Evolutionary conservation across 2,888 invertebrate species (phyloP).

Genomic region (Drosophila paranaensis): DNA sequence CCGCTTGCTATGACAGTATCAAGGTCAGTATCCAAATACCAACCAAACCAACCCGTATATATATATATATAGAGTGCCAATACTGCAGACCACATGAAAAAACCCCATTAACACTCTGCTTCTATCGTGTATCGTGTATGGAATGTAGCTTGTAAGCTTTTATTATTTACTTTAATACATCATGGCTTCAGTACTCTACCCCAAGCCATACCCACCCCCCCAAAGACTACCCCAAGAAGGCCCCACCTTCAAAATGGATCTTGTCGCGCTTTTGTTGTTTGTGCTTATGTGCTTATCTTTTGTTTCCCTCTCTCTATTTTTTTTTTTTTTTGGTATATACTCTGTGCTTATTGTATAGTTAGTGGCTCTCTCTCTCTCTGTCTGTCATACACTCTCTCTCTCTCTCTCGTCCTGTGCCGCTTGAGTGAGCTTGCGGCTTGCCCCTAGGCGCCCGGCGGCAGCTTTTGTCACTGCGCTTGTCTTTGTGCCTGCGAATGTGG

Average conservation of each 20-base stretch:
- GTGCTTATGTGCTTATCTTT: slow-evolving; percentile 69
- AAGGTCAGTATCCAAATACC: slow-evolving; percentile 91
- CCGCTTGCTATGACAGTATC: slow-evolving; percentile 99
- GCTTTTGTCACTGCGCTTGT: slow-evolving; percentile 35
- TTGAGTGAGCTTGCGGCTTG: slow-evolving; percentile 30
- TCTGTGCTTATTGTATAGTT: slow-evolving; percentile 56
- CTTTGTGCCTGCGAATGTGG: slow-evolving; percentile 31
- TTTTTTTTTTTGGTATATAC: slow-evolving; percentile 48
- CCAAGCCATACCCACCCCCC: neutral
- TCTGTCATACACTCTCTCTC: slow-evolving; percentile 9
- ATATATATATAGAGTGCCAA: slow-evolving; percentile 5
- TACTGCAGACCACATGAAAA: slow-evolving; percentile 15
- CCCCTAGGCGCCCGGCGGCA: slow-evolving; percentile 20
- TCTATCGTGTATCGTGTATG: slow-evolving; percentile 59
- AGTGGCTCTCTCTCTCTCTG: slow-evolving; percentile 23
- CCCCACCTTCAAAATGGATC: slow-evolving; percentile 39
- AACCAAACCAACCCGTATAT: neutral
- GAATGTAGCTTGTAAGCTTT: slow-evolving; percentile 73
- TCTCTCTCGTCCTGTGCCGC: slow-evolving; percentile 16
- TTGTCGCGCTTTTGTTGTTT: slow-evolving; percentile 75
- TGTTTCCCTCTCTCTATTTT: slow-evolving; percentile 1
- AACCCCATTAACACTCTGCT: slow-evolving; percentile 52
- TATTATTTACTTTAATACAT: slow-evolving; percentile 46
- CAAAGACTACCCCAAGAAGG: neutral
- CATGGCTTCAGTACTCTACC: slow-evolving; percentile 49